A percentile compares a stretch with the other conserved stretches of the same genome.
phyloP scores from a whole-genome alignment of 2,113 vertebrate genomes.

The Tupaia tana region DNA sequence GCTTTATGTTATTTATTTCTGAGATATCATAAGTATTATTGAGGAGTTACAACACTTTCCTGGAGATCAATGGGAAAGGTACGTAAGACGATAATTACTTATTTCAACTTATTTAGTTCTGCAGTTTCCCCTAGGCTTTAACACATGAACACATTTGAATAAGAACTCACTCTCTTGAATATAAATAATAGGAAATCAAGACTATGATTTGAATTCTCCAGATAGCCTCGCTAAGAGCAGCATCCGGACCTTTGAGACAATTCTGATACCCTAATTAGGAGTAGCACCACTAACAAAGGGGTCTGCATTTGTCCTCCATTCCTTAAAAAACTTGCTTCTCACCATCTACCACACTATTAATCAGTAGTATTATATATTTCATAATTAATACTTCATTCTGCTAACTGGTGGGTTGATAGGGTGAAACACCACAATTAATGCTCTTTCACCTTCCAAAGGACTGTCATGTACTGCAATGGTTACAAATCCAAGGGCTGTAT shows the following conservation, averaged over 20 bases:
- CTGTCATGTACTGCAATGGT: accelerated
- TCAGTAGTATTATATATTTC: background rate
- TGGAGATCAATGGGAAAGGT: background rate
- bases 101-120: slow-evolving; percentile 50
- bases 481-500: background rate
- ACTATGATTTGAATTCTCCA: background rate
- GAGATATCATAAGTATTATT: background rate
- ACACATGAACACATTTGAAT: slow-evolving; percentile 22
- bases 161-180: background rate
- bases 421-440: accelerated
- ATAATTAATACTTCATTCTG: background rate
- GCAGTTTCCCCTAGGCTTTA: background rate
- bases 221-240: background rate
- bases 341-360: background rate
- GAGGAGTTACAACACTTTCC: background rate
- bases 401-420: background rate
- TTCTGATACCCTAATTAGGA: background rate
- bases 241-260: background rate
- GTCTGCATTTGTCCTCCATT: background rate
- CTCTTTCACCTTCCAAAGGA: background rate
- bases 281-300: background rate
- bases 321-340: background rate
- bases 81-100: background rate
- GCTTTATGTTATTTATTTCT: background rate
- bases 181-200: background rate